phyloP scores from a whole-genome alignment of 2,113 vertebrate species.

The Archilochus colubris region DNA sequence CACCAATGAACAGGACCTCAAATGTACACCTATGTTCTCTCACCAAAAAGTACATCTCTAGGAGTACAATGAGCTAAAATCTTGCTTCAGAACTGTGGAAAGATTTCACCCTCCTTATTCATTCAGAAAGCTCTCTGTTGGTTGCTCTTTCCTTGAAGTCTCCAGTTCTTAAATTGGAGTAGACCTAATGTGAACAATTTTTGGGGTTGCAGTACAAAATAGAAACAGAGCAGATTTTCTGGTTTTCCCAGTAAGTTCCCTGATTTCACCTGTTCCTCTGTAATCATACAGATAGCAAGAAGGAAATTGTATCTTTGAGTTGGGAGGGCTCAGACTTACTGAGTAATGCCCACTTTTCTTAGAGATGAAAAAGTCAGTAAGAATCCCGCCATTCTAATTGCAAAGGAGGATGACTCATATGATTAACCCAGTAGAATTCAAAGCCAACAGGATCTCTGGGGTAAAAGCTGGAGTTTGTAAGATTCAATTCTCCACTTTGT shows the following conservation, averaged over 20 bases:
- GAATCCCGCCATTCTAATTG: neutral
- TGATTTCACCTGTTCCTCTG: neutral
- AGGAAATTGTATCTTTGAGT: neutral
- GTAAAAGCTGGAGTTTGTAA: neutral
- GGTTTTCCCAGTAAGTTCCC: neutral
- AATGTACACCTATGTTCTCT: neutral
- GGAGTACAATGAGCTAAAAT: neutral
- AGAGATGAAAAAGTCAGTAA: neutral
- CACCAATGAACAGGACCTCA: neutral
- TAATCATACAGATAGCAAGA: neutral
- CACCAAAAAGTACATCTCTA: neutral
- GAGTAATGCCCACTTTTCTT: neutral
- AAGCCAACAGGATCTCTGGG: neutral
- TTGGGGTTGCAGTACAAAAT: neutral
- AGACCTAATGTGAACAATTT: neutral
- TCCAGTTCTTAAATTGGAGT: neutral
- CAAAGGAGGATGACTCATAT: neutral
- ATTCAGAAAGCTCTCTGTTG: neutral
- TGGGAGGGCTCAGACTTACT: neutral
- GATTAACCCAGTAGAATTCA: neutral
- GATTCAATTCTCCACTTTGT: neutral
- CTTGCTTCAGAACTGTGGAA: neutral
- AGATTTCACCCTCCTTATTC: neutral
- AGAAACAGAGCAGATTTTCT: neutral
- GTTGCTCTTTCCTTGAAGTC: neutral